Conservation (phyloP, 2,797 vertebrate species). For the Myioborus melanocephalus region DNA sequence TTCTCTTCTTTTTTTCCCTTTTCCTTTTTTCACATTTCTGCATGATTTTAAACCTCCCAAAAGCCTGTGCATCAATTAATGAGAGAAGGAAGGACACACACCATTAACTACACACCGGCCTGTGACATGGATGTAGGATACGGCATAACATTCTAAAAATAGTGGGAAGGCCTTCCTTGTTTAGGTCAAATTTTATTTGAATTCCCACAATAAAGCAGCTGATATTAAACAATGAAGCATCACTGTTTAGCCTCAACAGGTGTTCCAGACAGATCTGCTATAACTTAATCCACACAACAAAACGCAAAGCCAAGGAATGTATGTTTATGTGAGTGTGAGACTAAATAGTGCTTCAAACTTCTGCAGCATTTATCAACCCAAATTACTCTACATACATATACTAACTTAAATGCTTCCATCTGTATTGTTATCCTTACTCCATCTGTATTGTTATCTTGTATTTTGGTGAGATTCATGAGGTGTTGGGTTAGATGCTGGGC, state of each 20-base stretch:
- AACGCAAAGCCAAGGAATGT: background rate
- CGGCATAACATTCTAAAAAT: background rate
- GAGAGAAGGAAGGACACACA: constrained; percentile 2
- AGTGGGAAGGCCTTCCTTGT: background rate
- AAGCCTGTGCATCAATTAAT: constrained; percentile 22
- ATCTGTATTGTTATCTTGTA: background rate
- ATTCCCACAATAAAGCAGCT: constrained; percentile 8
- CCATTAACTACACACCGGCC: background rate
- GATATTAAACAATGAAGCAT: background rate
- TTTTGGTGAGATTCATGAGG: background rate
- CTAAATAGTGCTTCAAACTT: background rate
- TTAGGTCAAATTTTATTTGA: constrained; percentile 23
- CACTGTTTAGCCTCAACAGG: background rate
- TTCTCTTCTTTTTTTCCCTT: background rate
- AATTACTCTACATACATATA: background rate
- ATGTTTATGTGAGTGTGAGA: background rate
- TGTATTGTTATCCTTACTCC: background rate
- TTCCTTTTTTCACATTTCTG: background rate
- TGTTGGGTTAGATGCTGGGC: background rate
- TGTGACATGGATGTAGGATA: background rate
- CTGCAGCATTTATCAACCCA: background rate
- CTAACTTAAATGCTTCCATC: background rate
- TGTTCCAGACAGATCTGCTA: background rate
- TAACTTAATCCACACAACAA: background rate
- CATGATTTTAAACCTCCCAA: constrained; percentile 11